Conservation (phyloP, 2,797 vertebrate species). For the Diglossa cyanea region DNA sequence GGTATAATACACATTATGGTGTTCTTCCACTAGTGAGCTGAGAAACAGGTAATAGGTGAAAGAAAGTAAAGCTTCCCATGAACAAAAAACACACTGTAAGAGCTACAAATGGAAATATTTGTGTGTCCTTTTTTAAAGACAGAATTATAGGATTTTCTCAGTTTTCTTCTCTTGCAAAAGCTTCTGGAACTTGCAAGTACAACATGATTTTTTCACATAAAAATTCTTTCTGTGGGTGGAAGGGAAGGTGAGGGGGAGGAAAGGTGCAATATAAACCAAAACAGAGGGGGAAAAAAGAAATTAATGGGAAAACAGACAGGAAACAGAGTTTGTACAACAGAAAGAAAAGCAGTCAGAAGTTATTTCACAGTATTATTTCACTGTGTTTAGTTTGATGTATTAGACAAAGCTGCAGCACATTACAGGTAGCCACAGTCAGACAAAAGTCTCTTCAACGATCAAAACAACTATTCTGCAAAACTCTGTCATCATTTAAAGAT, state of each 20-base stretch:
- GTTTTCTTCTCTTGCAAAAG: neutral
- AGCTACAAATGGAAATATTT: neutral
- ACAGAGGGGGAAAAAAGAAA: rapidly evolving
- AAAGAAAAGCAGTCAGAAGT: neutral
- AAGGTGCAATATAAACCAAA: neutral
- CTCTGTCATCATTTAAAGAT: neutral
- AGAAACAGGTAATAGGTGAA: neutral
- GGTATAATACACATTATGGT: neutral
- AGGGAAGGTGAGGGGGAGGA: neutral
- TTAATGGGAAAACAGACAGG: neutral
- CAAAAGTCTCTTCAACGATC: neutral
- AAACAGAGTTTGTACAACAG: neutral
- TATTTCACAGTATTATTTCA: neutral
- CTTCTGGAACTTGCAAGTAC: neutral
- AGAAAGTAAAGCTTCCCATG: neutral
- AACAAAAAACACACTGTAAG: neutral
- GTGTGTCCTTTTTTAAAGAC: neutral
- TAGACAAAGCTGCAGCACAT: neutral
- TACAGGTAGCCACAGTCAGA: neutral
- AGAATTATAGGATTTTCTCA: neutral
- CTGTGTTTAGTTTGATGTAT: neutral
- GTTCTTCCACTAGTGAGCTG: neutral
- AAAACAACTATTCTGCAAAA: neutral
- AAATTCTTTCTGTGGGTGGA: neutral
- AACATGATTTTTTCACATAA: neutral